Percentiles rank a stretch among this genome's conserved stretches.
phyloP scores from a whole-genome alignment of 2,113 vertebrate species.

The Corythornis vintsioides region DNA sequence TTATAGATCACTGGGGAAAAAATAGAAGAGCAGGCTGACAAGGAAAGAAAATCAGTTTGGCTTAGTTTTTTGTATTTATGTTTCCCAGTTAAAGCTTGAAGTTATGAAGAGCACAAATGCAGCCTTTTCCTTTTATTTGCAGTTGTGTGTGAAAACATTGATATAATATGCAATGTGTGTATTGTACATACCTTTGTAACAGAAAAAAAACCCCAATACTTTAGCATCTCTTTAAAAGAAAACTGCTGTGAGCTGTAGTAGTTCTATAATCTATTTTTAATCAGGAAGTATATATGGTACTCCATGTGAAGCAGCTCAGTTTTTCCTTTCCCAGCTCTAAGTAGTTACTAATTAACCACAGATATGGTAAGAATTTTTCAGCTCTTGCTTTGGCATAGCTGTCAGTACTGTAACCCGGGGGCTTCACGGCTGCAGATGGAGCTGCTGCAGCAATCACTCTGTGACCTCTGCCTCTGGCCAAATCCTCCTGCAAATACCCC shows the following conservation, averaged over 20 bases:
- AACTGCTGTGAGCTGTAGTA: not conserved
- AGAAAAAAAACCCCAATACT: not conserved
- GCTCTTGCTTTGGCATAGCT: not conserved
- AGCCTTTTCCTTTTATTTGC: not conserved
- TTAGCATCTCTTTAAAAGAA: not conserved
- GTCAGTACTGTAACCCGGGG: accelerated
- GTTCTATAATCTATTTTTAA: not conserved
- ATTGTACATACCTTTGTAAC: not conserved
- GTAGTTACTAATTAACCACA: constrained; percentile 18
- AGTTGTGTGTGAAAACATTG: not conserved
- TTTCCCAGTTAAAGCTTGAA: not conserved
- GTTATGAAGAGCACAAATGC: not conserved
- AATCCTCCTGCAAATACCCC: not conserved
- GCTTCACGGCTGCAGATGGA: accelerated
- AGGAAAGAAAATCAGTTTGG: not conserved
- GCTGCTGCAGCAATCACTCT: accelerated
- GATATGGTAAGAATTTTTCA: not conserved
- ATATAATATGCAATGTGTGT: not conserved
- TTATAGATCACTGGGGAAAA: not conserved
- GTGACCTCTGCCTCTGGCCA: not conserved
- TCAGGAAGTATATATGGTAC: accelerated
- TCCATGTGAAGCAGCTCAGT: not conserved
- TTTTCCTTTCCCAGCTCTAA: not conserved
- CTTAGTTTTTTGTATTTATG: not conserved
- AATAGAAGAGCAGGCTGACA: not conserved